A percentile compares a stretch with the other conserved stretches of the same genome.
Evolutionary conservation across 2,888 invertebrate species (phyloP).

Genomic region (Cerastoderma edule): DNA sequence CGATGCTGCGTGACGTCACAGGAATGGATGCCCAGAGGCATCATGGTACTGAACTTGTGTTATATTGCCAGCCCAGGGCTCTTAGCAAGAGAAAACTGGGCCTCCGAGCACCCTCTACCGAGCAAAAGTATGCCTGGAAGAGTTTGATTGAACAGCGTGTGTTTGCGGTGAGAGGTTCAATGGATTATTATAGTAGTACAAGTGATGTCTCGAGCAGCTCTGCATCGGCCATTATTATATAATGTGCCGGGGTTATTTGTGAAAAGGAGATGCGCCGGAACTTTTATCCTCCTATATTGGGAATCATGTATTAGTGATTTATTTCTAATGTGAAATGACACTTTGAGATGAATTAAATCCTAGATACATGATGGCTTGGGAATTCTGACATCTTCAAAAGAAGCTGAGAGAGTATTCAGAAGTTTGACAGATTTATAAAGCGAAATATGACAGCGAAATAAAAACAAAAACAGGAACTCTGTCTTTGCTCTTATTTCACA

Average conservation of each 20-base stretch:
- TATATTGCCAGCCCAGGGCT: slow-evolving; percentile 60
- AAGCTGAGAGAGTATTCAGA: background rate
- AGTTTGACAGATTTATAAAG: too few species aligned
- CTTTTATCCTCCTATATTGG: background rate
- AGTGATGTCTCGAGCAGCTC: slow-evolving; percentile 65
- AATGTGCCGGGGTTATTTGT: too few species aligned
- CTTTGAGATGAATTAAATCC: background rate
- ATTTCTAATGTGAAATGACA: background rate
- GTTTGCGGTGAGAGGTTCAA: slow-evolving; percentile 59
- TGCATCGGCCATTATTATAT: slow-evolving; percentile 57
- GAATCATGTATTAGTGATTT: background rate
- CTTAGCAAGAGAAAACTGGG: slow-evolving; percentile 55
- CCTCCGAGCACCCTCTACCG: slow-evolving; percentile 75
- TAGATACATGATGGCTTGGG: background rate
- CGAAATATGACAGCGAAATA: too few species aligned
- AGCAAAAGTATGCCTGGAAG: slow-evolving; percentile 81
- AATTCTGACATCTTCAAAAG: background rate
- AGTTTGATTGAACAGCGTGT: slow-evolving; percentile 79
- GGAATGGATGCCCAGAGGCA: slow-evolving; percentile 74
- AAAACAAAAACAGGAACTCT: too few species aligned
- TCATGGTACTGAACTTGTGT: slow-evolving; percentile 75
- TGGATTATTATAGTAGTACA: slow-evolving; percentile 67
- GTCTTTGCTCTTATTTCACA: too few species aligned
- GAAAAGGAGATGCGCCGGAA: background rate
- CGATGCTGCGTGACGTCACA: slow-evolving; percentile 70